Evolutionary conservation across 2,797 vertebrate species (phyloP), one percentile per base, ranked within the genome.

Genomic region (Fundulus diaphanus): DNA sequence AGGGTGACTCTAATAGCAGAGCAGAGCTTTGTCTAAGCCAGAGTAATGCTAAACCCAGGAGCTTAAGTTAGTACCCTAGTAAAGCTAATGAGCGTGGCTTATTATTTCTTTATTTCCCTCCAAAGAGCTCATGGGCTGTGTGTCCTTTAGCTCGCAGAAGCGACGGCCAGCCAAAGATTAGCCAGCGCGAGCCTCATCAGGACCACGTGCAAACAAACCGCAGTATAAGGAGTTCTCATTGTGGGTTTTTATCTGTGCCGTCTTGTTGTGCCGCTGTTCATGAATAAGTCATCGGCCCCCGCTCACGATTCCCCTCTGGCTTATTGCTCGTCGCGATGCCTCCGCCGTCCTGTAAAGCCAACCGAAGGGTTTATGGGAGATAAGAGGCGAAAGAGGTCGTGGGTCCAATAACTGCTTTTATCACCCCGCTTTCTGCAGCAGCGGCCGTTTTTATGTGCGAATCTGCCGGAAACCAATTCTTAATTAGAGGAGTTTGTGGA

Each of bases 291-390:
- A 95, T 93, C 88, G 81, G 70, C 82, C 72, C 78, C 82, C n/a
- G 72, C 49, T 57, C 76, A 82, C 76, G 75, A 80, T 80, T 86
- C 76, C 89, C 90, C 87, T 85, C 86, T 84, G 85, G 90, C 90
- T 91, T 89, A 84, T 82, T 88, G 89, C 90, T 87, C 81, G 51
- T 82, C 80, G 81, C 52, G 70, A 82, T 40, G 78, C 87, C 90
- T 93, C 90, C 77, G 22, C 71, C 37, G 88, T 82, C 87, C 86
- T 84, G 92, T 95, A 94, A 94, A 95, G 90, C 87, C 92, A 88
- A 86, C 90, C 87, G 88, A 94, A 92, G 91, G 94, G 92, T 95
- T 95, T 94, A 95, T 93, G 89, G 86, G 88, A 94, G 93, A 94
- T 93, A 93, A 94, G 95, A 94, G 89, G 90, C 87, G 65, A 86